A percentile compares a stretch with the other conserved stretches of the same genome.
Evolutionary conservation across 2,113 vertebrate species (phyloP).

Genomic region (Anoura caudifer): DNA sequence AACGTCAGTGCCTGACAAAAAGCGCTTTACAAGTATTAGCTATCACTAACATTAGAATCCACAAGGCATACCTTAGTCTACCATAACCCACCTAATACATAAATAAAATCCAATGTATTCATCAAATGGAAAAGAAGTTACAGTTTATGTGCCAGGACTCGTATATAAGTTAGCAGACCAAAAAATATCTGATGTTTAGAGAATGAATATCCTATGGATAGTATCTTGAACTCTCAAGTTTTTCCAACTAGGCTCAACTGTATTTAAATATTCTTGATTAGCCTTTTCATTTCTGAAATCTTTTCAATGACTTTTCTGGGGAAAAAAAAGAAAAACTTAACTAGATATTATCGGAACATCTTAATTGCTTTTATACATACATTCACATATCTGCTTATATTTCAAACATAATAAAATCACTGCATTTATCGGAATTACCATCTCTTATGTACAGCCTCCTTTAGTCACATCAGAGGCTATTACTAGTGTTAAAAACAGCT

Average conservation of each 20-base stretch:
- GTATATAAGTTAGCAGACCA: not conserved
- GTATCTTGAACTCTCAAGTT: not conserved
- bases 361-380: not conserved
- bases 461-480: not conserved
- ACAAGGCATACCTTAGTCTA: not conserved
- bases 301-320: not conserved
- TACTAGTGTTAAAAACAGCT: not conserved
- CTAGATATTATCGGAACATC: not conserved
- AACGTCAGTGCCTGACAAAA: not conserved
- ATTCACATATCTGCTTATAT: not conserved
- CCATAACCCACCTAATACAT: not conserved
- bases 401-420: not conserved
- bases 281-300: conserved; percentile 18
- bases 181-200: conserved; percentile 18
- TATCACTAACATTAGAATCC: not conserved
- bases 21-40: not conserved
- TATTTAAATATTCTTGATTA: conserved; percentile 3
- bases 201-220: not conserved
- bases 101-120: not conserved
- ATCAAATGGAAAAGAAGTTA: not conserved
- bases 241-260: conserved; percentile 23
- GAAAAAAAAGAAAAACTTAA: not conserved
- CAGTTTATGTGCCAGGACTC: not conserved
- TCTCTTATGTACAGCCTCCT: not conserved
- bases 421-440: not conserved